Evolutionary conservation across 2,797 vertebrate species (phyloP), one percentile per base, ranked within the genome.

Genomic region (Propithecus deckenii): DNA sequence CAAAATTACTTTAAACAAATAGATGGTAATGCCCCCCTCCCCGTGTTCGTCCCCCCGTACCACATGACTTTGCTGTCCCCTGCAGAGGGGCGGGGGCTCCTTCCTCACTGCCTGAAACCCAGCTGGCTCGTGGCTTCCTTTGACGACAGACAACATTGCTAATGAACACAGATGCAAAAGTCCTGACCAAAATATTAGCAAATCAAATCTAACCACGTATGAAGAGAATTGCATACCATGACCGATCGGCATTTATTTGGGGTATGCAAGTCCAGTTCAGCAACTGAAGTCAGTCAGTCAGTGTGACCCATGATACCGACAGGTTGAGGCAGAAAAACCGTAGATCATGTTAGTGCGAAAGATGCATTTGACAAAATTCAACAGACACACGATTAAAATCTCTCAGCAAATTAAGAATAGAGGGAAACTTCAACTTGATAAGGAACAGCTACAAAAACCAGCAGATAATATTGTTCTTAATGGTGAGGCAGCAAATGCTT

Each of bases 1-100:
- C 12, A n/a, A 38, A 95, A 90, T 80, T 41, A 35, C 4, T 30
- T 76, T n/a, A 48, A 71, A 84, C 61, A 87, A 48, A 91, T 57
- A 46, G 0, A 3, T 30, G 14, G 48, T 22, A 6, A 43, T 46
- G 55, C 9, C n/a, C 38, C 2, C 18, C 28, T 80, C 22, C 28
- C 13, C 0, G 10, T 18, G 41, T 59, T 20, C 4, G 17, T 6
- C 1, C 55, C 10, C 50, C 63, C 20, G 43, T 22, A 11, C 20
- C 67, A 63, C 17, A 4, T 17, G 35, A 41, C 12, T 43, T 15
- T 38, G 20, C 15, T 18, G 4, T 7, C 10, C 43, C 4, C 30
- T 38, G 10, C 18, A 8, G 0, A 25, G 57, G 30, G 25, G 17
- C 14, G 9, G 63, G 12, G 81, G 11, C n/a, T 30, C 0, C 7